phyloP scores from a whole-genome alignment of 2,113 vertebrate genomes.

The Paradisaea rubra region DNA sequence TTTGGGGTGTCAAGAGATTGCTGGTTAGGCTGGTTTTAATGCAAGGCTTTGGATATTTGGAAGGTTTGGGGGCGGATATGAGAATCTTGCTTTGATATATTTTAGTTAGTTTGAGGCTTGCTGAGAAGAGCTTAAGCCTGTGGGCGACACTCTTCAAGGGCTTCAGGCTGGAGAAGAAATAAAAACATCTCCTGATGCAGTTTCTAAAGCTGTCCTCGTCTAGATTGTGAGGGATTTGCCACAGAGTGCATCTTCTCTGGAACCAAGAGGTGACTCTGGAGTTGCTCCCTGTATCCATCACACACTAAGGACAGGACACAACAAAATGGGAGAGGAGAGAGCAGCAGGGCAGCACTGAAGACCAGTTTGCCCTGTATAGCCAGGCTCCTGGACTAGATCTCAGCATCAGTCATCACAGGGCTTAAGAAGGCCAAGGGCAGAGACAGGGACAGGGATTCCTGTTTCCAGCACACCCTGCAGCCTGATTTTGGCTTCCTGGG shows the following conservation, averaged over 20 bases:
- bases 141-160: not conserved
- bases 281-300: not conserved
- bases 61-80: not conserved
- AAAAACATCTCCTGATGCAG: not conserved
- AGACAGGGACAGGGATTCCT: not conserved
- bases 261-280: not conserved
- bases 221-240: not conserved
- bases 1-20: not conserved
- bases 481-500: not conserved
- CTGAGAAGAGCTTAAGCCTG: not conserved
- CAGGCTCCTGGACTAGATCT: not conserved
- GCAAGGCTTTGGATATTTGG: not conserved
- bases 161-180: not conserved
- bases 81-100: not conserved
- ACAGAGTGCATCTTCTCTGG: not conserved
- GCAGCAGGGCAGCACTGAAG: not conserved
- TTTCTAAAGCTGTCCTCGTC: not conserved
- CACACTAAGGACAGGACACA: not conserved
- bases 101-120: constrained; percentile 2
- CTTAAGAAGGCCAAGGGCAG: not conserved
- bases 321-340: not conserved
- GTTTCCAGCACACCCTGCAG: not conserved
- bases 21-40: not conserved
- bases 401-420: not conserved
- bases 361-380: not conserved